phyloP scores from a whole-genome alignment of 1,140 invertebrate species.

The Thaumatotibia leucotreta region DNA sequence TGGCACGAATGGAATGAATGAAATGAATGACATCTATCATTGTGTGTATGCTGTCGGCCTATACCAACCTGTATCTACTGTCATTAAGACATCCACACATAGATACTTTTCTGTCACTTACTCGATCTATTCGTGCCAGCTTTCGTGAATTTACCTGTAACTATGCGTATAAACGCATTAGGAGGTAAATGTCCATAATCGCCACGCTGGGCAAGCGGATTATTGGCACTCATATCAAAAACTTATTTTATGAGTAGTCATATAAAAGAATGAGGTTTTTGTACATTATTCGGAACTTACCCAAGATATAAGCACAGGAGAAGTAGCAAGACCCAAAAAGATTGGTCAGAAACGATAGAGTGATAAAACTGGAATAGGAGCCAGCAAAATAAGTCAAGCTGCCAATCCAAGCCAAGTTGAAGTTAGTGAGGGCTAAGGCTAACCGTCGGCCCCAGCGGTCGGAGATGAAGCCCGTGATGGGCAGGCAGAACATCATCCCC shows the following conservation, averaged over 20 bases:
- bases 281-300: slow-evolving; percentile 8
- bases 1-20: too few species aligned
- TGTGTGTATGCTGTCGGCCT: too few species aligned
- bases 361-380: slow-evolving; percentile 37
- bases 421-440: slow-evolving; percentile 12
- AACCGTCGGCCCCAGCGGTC: slow-evolving; percentile 68
- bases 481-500: slow-evolving; percentile 80
- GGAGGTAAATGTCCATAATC: too few species aligned
- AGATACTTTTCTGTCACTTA: too few species aligned
- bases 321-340: slow-evolving; percentile 32
- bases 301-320: slow-evolving; percentile 27
- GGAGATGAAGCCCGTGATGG: slow-evolving; percentile 78
- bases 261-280: not conserved
- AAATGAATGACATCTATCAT: too few species aligned
- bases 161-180: too few species aligned
- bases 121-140: too few species aligned
- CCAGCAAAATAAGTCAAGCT: slow-evolving; percentile 66
- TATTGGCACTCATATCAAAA: not conserved
- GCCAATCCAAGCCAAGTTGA: slow-evolving; percentile 41
- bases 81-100: too few species aligned
- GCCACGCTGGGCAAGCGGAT: too few species aligned
- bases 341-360: not conserved
- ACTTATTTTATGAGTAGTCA: not conserved
- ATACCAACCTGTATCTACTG: too few species aligned
- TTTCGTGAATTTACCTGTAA: too few species aligned